Evolutionary conservation across 2,888 invertebrate genomes (phyloP), one percentile per base, ranked within the genome.

Genomic region (Mechanitis mazaeus): DNA sequence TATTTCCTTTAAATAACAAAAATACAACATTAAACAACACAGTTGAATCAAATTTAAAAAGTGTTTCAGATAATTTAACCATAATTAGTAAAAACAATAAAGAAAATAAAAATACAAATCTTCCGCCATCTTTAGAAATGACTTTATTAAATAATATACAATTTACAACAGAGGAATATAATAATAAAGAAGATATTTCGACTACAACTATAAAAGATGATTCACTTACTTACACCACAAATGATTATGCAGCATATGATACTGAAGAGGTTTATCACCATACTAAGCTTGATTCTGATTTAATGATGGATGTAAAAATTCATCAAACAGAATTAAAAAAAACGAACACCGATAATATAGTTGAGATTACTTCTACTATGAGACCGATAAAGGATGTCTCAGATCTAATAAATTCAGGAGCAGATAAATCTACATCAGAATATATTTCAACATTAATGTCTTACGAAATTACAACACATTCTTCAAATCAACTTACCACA

Each of bases 221-320:
- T 7, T 50, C 28, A 50, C 9, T 28, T 50, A 31, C 28, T 7
- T 50, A 50, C 11, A 50, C 7, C 31, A 50, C 50, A 35, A 50
- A 9, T 42, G 38, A 47, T 50, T 38, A 38, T 50, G 20, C n/a
- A 42, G 38, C 58, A 9, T 38, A n/a, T 35, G 54, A 58, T 58
- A n/a, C 38, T 28, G n/a, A 33, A 55, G 38, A 38, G 11, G 38
- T 38, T n/a, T 33, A 55, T 7, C 54, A 33, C 20, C 33, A 33
- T 35, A 35, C 54, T 35, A 35, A 38, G 20, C 12, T 31, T 4
- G 38, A 35, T 12, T 55, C 35, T 55, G 12, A 55, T 2, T 35
- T 55, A 9, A 35, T 35, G n/a, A 28, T 31, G 6, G 54, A 35
- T 35, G 54, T 20, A 35, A 35, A 33, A 11, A 55, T 35, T 28